phyloP scores from a whole-genome alignment of 2,113 vertebrate species.

The Hippocampus zosterae region DNA sequence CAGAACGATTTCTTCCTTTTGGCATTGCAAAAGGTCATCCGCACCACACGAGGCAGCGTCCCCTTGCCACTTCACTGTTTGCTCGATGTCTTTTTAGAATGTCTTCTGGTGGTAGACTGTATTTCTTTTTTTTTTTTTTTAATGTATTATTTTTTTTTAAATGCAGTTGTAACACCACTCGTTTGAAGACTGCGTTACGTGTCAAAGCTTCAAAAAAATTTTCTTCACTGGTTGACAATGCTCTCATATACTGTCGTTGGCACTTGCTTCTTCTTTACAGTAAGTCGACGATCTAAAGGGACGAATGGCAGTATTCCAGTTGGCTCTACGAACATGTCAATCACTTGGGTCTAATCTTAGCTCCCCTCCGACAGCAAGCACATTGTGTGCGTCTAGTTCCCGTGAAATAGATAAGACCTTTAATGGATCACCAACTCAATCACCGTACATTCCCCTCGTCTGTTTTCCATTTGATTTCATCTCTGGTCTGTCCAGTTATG shows the following conservation, averaged over 20 bases:
- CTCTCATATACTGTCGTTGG: constrained; percentile 32
- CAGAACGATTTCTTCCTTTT: constrained; percentile 47
- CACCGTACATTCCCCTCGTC: constrained; percentile 48
- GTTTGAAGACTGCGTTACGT: constrained; percentile 36
- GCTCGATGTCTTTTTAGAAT: constrained; percentile 31
- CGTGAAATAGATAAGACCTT: constrained; percentile 60
- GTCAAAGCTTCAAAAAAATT: constrained; percentile 22
- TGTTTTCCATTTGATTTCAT: not conserved
- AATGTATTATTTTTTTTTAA: not conserved
- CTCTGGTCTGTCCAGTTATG: constrained; percentile 12
- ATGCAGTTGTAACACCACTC: not conserved
- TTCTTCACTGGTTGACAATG: constrained; percentile 50
- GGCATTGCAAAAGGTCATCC: constrained; percentile 67
- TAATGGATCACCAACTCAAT: constrained; percentile 62
- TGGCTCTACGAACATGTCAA: constrained; percentile 64
- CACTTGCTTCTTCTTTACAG: constrained; percentile 59
- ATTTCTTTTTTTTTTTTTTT: constrained; percentile 17
- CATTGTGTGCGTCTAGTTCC: constrained; percentile 50
- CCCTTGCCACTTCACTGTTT: constrained; percentile 38
- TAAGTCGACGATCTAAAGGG: constrained; percentile 63
- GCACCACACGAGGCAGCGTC: constrained; percentile 63
- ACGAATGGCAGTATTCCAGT: constrained; percentile 67
- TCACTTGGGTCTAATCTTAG: constrained; percentile 66
- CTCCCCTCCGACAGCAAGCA: constrained; percentile 53
- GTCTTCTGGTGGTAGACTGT: constrained; percentile 9